Evolutionary conservation across 2,113 vertebrate genomes (phyloP).

Genomic region (Hippopotamus amphibius): DNA sequence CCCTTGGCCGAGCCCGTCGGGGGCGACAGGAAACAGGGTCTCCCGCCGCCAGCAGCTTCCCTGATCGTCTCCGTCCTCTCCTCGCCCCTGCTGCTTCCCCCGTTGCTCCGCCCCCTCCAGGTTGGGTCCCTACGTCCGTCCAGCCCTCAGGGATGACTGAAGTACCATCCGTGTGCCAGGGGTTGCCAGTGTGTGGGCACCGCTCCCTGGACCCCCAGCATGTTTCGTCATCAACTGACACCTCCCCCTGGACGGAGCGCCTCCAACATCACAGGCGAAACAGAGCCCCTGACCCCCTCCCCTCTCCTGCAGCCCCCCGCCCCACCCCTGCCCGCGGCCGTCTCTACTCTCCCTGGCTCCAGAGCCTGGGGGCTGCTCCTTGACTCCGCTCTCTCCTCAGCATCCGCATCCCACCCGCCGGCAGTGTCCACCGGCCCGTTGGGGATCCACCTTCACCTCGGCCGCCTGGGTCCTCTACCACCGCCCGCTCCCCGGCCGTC

Average conservation of each 20-base stretch:
- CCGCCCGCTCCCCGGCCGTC: rapidly evolving
- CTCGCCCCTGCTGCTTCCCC: background rate
- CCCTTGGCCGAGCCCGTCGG: rapidly evolving
- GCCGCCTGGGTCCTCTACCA: rapidly evolving
- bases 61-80: background rate
- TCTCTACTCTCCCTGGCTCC: background rate
- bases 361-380: background rate
- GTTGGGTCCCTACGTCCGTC: background rate
- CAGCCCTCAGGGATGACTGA: background rate
- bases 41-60: background rate
- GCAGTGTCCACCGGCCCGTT: background rate
- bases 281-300: background rate
- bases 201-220: background rate
- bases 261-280: background rate
- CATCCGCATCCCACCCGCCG: background rate
- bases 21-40: no score
- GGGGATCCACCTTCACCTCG: background rate
- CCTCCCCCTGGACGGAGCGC: background rate
- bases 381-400: background rate
- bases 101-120: background rate
- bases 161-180: rapidly evolving
- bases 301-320: background rate
- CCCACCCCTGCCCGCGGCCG: background rate
- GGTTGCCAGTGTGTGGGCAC: background rate
- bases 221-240: background rate